phyloP scores from a whole-genome alignment of 1,140 invertebrate genomes.

The Stegodyphus dumicola region DNA sequence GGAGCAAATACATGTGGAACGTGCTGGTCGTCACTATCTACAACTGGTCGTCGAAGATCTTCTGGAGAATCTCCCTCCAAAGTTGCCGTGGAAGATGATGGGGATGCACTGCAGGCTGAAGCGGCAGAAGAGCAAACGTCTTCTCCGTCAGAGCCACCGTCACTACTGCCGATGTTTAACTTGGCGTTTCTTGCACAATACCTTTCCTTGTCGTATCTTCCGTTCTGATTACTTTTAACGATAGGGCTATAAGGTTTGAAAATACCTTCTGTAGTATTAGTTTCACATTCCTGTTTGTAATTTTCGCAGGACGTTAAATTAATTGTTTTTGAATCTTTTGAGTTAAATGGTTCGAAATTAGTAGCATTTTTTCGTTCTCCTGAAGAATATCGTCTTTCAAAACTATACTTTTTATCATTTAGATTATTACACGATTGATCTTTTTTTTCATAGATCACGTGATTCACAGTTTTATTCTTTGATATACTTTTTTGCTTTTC shows the following conservation, averaged over 20 bases:
- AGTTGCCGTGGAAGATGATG: background rate
- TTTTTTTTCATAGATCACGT: too few relatives aligned
- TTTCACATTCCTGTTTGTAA: background rate
- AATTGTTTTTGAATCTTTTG: too few relatives aligned
- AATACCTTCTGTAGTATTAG: background rate
- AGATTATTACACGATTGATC: too few relatives aligned
- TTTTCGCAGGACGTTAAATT: background rate
- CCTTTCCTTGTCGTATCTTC: background rate
- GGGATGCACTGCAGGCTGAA: constrained; percentile 3
- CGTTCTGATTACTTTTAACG: too few relatives aligned
- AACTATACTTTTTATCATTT: too few relatives aligned
- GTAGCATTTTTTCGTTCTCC: too few relatives aligned
- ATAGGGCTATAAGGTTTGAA: background rate
- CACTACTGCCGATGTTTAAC: background rate
- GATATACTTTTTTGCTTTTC: too few relatives aligned
- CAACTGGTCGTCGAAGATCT: constrained; percentile 16
- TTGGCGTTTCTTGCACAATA: background rate
- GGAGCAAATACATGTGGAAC: constrained; percentile 70
- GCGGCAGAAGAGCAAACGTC: constrained; percentile 18
- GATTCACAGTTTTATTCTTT: too few relatives aligned
- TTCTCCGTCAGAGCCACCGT: constrained; percentile 4
- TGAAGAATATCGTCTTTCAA: too few relatives aligned
- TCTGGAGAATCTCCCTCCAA: constrained; percentile 2
- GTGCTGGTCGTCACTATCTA: constrained; percentile 64
- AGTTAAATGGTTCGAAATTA: too few relatives aligned